Conservation (phyloP, 2,888 invertebrate genomes). For the Xestia sexstrigata region DNA sequence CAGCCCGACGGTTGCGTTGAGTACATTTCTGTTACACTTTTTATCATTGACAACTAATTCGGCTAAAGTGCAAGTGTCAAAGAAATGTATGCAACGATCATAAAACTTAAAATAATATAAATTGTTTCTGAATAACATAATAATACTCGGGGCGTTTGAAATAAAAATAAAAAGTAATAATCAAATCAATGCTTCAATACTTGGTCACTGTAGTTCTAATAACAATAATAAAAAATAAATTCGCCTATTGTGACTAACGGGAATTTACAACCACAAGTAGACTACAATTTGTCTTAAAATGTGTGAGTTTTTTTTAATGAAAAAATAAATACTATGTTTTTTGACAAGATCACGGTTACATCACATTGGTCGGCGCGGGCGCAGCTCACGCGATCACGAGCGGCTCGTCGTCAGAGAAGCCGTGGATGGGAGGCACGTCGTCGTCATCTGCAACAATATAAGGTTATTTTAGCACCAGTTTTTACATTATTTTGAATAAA, state of each 20-base stretch:
- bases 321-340: slow-evolving; percentile 79
- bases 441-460: slow-evolving; percentile 92
- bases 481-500: slow-evolving; percentile 34
- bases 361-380: slow-evolving; percentile 68
- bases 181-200: slow-evolving; percentile 45
- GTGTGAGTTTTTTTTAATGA: slow-evolving; percentile 53
- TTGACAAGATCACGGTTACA: slow-evolving; percentile 83
- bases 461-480: slow-evolving; percentile 30
- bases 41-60: slow-evolving; percentile 60
- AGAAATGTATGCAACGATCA: slow-evolving; percentile 56
- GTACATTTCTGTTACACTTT: slow-evolving; percentile 64
- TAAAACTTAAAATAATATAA: slow-evolving; percentile 68
- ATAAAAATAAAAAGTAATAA: slow-evolving; percentile 50
- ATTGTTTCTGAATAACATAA: slow-evolving; percentile 71
- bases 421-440: slow-evolving; percentile 96
- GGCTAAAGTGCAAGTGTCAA: slow-evolving; percentile 46
- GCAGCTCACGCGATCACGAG: slow-evolving; percentile 95
- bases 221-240: slow-evolving; percentile 32
- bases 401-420: slow-evolving; percentile 98
- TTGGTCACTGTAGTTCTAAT: slow-evolving; percentile 24
- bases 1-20: slow-evolving; percentile 78
- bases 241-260: slow-evolving; percentile 46
- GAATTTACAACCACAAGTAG: slow-evolving; percentile 49
- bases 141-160: slow-evolving; percentile 72
- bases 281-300: slow-evolving; percentile 44